Evolutionary conservation across 2,888 invertebrate species (phyloP), one percentile per base, ranked within the genome.

Genomic region (Patella caerulea): DNA sequence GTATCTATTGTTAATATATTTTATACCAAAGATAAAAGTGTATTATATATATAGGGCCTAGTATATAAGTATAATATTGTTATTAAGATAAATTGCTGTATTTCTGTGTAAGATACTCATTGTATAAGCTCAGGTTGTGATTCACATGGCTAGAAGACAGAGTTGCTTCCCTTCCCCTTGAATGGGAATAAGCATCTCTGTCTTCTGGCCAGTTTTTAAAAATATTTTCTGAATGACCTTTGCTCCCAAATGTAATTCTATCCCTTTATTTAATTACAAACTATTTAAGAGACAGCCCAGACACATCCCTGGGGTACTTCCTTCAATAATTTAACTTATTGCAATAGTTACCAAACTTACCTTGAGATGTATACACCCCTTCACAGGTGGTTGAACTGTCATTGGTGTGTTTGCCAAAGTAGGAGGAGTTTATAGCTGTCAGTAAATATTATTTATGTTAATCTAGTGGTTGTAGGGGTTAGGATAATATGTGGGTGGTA

Each of bases 171-270:
- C 65, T 65, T 65, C 24, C 65, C 65, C 65, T 65, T 65, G 65
- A 65, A 19, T 65, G 65, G 65, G 65, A 24, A 19, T 65, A 45
- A 24, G 65, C 65, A 65, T 19, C 65, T 65, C 65, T 65, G 65
- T 65, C 65, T 65, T 65, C 65, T 65, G 65, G 65, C 65, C 14
- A 65, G 19, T 87, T 87, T 86, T 87, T 87, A 84, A 87, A 87
- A 87, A 87, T 72, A 80, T 82, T 79, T 81, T 83, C 81, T 76
- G 81, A 74, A 69, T 87, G 87, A 87, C 86, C 87, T 87, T 87
- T 87, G 86, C 85, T 83, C 87, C 82, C 72, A 19, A 34, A 73
- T 80, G 80, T 81, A 79, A 77, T 73, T 54, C 71, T 24, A 73
- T 55, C 53, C 71, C 56, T 17, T 55, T 70, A 55, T 72, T 45